These are phyloP conservation scores for Sebastes diploproa DNA, from an alignment of 2,797 vertebrate genomes.

Conservation along the genomic window DNA sequence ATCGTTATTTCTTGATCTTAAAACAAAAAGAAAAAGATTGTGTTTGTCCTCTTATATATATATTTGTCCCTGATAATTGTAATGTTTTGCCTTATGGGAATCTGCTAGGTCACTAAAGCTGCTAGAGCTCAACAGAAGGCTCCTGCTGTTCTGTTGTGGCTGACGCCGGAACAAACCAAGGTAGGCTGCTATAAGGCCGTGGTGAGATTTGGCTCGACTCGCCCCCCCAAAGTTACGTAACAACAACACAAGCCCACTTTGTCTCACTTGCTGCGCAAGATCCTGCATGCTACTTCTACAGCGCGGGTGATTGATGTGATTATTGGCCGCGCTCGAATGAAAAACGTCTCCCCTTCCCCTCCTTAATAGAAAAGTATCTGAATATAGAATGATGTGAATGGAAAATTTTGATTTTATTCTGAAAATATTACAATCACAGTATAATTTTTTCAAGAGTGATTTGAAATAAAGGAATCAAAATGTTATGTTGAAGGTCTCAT, in stretches of 20 bases:
- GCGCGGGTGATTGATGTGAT: slow-evolving; percentile 31
- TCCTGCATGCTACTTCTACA: slow-evolving; percentile 7
- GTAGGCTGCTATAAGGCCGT: slow-evolving; percentile 47
- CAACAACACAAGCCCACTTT: slow-evolving; percentile 59
- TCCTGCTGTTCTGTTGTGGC: slow-evolving; percentile 56
- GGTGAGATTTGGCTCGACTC: slow-evolving; percentile 45
- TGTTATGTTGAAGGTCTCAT: neutral
- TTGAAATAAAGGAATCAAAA: slow-evolving; percentile 58
- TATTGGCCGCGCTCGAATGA: slow-evolving; percentile 5
- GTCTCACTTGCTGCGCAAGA: slow-evolving; percentile 31
- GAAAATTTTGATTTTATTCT: slow-evolving; percentile 36
- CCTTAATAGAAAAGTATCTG: neutral
- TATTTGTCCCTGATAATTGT: neutral
- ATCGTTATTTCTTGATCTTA: neutral
- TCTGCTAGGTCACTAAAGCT: slow-evolving; percentile 19
- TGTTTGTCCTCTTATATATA: neutral
- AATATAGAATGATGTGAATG: slow-evolving; percentile 19
- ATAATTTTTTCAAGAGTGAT: slow-evolving; percentile 5
- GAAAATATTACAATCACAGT: slow-evolving; percentile 2
- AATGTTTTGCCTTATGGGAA: slow-evolving; percentile 13
- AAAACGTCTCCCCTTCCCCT: neutral
- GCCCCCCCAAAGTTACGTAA: slow-evolving; percentile 45
- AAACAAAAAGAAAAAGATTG: neutral
- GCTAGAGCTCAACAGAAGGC: slow-evolving; percentile 10
- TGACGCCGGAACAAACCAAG: slow-evolving; percentile 40